Evolutionary conservation across 2,888 invertebrate species (phyloP).

Genomic region (Hemistola chrysoprasaria): DNA sequence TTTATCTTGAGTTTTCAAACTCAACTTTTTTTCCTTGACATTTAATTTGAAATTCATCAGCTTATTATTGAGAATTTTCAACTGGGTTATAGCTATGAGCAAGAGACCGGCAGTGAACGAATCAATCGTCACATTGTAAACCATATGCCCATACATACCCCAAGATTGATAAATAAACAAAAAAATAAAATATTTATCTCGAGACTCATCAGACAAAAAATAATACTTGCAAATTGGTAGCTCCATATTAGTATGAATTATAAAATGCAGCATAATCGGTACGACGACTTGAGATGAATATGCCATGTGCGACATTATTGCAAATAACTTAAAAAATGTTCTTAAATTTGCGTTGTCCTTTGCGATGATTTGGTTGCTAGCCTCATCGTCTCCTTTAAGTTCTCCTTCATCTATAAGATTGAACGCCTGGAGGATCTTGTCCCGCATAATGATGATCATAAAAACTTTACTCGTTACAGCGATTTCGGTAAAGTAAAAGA

Average conservation of each 20-base stretch:
- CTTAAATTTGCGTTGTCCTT: conserved; percentile 39
- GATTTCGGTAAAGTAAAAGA: conserved; percentile 58
- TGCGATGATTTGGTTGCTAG: conserved; percentile 38
- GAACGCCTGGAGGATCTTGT: conserved; percentile 47
- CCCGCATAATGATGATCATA: conserved; percentile 49
- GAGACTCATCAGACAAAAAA: conserved; percentile 51
- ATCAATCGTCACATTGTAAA: conserved; percentile 57
- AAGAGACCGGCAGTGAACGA: conserved; percentile 57
- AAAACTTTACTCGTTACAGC: conserved; percentile 51
- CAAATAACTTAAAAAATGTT: conserved; percentile 41
- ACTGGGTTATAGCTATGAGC: conserved; percentile 47
- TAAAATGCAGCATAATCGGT: conserved; percentile 42
- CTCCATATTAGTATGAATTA: conserved; percentile 41
- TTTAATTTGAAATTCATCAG: conserved; percentile 42
- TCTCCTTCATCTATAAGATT: conserved; percentile 51
- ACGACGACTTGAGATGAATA: conserved; percentile 43
- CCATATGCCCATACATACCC: conserved; percentile 63
- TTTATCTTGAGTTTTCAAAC: conserved; percentile 31
- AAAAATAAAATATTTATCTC: conserved; percentile 44
- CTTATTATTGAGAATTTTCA: conserved; percentile 50
- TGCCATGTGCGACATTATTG: conserved; percentile 38
- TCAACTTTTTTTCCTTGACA: conserved; percentile 23
- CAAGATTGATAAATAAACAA: conserved; percentile 56
- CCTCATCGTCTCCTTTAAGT: conserved; percentile 45
- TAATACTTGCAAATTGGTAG: conserved; percentile 65